phyloP scores from a whole-genome alignment of 2,113 vertebrate species.

The Ophthalmolycus amberensis region DNA sequence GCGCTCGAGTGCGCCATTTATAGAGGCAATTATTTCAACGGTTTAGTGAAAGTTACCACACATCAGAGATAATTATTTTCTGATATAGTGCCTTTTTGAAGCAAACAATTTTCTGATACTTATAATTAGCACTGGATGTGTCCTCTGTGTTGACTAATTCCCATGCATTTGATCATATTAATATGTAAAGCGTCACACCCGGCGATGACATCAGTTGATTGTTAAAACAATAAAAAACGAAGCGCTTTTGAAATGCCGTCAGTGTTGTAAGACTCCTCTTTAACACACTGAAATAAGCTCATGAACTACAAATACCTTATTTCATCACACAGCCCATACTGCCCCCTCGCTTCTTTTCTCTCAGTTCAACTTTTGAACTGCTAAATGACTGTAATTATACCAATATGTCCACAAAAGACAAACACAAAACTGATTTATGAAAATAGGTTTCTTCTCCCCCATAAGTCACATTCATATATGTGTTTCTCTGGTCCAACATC shows the following conservation, averaged over 20 bases:
- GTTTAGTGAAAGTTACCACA: constrained; percentile 6
- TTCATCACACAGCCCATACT: not conserved
- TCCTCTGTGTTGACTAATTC: constrained; percentile 38
- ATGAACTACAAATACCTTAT: not conserved
- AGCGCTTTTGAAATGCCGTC: not conserved
- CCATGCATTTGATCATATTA: constrained; percentile 50
- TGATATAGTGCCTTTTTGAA: constrained; percentile 66
- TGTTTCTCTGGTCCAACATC: no score
- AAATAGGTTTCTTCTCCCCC: no score
- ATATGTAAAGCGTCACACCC: constrained; percentile 40
- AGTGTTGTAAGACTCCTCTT: not conserved
- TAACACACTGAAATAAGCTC: not conserved
- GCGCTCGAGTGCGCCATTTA: not conserved
- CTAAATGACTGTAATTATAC: not conserved
- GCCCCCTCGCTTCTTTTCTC: not conserved
- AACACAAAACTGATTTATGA: no score
- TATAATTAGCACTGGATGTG: constrained; percentile 34
- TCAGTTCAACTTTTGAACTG: not conserved
- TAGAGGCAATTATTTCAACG: constrained; percentile 4
- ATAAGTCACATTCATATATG: no score
- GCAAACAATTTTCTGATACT: constrained; percentile 38
- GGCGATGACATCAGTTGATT: constrained; percentile 30
- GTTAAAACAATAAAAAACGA: constrained; percentile 54
- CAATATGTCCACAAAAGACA: no score
- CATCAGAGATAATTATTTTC: constrained; percentile 29